Conservation (phyloP, 2,888 invertebrate species). For the Prenolepis imparis region DNA sequence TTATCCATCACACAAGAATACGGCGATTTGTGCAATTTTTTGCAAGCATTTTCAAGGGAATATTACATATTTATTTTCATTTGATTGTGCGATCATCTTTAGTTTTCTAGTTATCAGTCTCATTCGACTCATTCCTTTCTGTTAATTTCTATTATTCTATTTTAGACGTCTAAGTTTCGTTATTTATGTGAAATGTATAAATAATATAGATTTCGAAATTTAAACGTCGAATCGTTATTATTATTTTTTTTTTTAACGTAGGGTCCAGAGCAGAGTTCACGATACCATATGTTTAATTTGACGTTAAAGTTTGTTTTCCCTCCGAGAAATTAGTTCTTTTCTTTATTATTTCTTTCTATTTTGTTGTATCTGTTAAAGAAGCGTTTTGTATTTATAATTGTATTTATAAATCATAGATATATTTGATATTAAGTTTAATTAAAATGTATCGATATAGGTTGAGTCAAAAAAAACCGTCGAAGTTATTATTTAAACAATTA, state of each 20-base stretch:
- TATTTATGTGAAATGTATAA: conserved; percentile 4
- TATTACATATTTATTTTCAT: neutral
- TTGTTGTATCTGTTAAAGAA: neutral
- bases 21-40: neutral
- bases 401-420: neutral
- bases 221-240: conserved; percentile 3
- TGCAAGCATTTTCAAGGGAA: neutral
- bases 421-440: conserved; percentile 31
- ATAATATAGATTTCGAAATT: neutral
- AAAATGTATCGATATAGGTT: conserved; percentile 24
- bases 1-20: neutral
- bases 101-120: neutral
- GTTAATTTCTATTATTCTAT: neutral
- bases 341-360: conserved; percentile 11
- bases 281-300: conserved; percentile 47
- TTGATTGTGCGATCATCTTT: neutral
- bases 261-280: conserved; percentile 72
- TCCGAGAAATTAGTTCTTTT: neutral
- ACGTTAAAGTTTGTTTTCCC: conserved; percentile 44
- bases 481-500: conserved; percentile 1
- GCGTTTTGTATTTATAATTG: neutral
- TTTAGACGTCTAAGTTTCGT: neutral
- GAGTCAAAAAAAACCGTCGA: conserved; percentile 56
- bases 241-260: conserved; percentile 36
- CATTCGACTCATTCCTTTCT: neutral